Percentiles rank a stretch among this genome's conserved stretches.
Conservation (phyloP, 2,888 invertebrate genomes). For the Chymomyza procnemis region DNA sequence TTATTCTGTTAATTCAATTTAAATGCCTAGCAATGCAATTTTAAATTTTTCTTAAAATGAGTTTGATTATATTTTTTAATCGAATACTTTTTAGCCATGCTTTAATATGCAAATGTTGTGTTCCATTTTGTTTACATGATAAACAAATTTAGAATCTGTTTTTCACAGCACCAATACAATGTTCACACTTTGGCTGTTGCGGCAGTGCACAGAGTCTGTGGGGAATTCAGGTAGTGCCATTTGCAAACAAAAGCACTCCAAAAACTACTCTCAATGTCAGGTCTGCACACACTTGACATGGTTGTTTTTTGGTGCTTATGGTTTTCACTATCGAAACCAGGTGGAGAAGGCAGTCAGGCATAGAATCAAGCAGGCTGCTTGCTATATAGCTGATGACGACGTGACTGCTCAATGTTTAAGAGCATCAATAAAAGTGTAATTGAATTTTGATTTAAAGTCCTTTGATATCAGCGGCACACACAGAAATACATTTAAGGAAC, state of each 20-base stretch:
- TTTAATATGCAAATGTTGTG: conserved; percentile 47
- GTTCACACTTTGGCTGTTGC: conserved; percentile 11
- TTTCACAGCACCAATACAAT: not conserved
- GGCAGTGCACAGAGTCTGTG: not conserved
- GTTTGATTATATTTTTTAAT: not conserved
- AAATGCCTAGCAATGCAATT: conserved; percentile 8
- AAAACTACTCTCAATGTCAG: conserved; percentile 39
- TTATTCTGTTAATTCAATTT: conserved; percentile 29
- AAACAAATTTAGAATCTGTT: conserved; percentile 37
- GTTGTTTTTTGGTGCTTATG: conserved; percentile 21
- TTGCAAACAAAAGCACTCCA: not conserved
- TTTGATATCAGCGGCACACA: conserved; percentile 70
- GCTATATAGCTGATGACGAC: conserved; percentile 6
- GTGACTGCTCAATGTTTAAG: conserved; percentile 48
- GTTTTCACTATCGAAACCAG: conserved; percentile 41
- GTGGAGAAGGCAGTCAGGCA: not conserved
- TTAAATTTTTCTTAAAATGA: not conserved
- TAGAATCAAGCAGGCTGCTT: conserved; percentile 6
- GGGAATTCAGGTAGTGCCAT: not conserved
- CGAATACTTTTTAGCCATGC: conserved; percentile 1
- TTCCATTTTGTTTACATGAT: conserved; percentile 46
- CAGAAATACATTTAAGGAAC: conserved; percentile 25
- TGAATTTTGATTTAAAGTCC: conserved; percentile 75
- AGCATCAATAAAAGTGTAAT: conserved; percentile 68
- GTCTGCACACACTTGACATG: conserved; percentile 5